phyloP scores from a whole-genome alignment of 2,113 vertebrate genomes.

The Capreolus pygargus region DNA sequence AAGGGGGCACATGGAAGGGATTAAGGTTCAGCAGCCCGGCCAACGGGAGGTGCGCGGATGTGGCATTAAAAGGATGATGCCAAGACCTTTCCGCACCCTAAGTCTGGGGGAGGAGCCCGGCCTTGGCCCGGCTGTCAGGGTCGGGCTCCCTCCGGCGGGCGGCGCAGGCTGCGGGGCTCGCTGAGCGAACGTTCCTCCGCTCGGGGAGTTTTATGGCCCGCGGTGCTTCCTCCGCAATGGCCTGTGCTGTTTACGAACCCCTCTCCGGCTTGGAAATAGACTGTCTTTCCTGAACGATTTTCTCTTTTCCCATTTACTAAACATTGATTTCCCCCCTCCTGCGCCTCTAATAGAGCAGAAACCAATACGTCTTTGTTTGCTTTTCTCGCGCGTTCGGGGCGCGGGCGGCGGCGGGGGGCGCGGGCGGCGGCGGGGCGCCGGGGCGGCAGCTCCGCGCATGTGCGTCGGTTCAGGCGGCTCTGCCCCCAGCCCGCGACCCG shows the following conservation, averaged over 20 bases:
- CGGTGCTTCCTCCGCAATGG: conserved; percentile 64
- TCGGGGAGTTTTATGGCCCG: neutral
- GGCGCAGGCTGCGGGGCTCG: neutral
- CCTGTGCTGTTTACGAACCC: conserved; percentile 60
- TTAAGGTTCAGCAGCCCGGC: neutral
- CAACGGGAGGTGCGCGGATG: neutral
- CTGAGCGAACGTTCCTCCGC: conserved; percentile 17
- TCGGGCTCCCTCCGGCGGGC: neutral
- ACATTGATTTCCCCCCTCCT: conserved; percentile 73
- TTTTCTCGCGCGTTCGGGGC: conserved; percentile 53
- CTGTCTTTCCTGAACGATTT: conserved; percentile 78
- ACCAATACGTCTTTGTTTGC: conserved; percentile 69
- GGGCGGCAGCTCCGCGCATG: conserved; percentile 36
- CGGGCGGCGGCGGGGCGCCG: neutral
- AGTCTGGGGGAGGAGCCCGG: neutral
- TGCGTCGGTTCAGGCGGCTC: neutral
- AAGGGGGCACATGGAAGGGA: neutral
- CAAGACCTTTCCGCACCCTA: too few species aligned
- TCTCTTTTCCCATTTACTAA: conserved; percentile 74
- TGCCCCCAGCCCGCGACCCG: neutral
- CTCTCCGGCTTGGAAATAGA: conserved; percentile 75
- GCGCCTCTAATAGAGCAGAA: conserved; percentile 70
- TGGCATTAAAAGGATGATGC: neutral
- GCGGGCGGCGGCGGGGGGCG: neutral
- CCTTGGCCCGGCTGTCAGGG: fast-evolving